Evolutionary conservation across 2,888 invertebrate species (phyloP).

Genomic region (Erynnis tages): DNA sequence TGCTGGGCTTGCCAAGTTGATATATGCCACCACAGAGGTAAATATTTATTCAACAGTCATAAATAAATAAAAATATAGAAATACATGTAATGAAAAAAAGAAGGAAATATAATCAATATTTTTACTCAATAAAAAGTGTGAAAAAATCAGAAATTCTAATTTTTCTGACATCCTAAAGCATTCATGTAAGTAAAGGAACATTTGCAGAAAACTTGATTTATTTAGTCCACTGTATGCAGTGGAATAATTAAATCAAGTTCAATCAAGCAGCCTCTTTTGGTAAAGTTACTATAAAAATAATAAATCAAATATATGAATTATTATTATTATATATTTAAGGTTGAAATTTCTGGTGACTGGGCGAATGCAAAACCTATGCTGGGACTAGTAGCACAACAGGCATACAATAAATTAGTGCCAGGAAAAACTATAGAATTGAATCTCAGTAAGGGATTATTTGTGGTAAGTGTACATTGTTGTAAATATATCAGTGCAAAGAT

Average conservation of each 20-base stretch:
- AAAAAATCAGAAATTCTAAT: too few species aligned
- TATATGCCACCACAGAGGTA: conserved; percentile 73
- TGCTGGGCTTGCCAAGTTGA: conserved; percentile 84
- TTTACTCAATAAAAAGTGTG: too few species aligned
- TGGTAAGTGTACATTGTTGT: conserved; percentile 80
- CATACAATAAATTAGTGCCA: conserved; percentile 84
- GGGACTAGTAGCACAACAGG: conserved; percentile 89
- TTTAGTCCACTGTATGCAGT: background rate
- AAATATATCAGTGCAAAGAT: background rate
- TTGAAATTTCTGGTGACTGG: conserved; percentile 74
- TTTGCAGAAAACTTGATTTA: too few species aligned
- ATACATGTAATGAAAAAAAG: too few species aligned
- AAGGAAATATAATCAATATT: too few species aligned
- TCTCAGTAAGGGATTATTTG: conserved; percentile 91
- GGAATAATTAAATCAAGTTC: too few species aligned
- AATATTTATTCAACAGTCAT: background rate
- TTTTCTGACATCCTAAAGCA: too few species aligned
- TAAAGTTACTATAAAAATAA: too few species aligned
- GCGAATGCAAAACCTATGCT: conserved; percentile 83
- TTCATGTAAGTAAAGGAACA: too few species aligned
- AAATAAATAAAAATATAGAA: background rate
- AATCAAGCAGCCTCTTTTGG: too few species aligned
- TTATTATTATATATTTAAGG: conserved; percentile 43
- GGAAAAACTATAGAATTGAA: conserved; percentile 83
- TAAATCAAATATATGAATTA: background rate